Base-by-base conservation (phyloP, 2,888 invertebrate species). In the Stegophylla sp. region DNA sequence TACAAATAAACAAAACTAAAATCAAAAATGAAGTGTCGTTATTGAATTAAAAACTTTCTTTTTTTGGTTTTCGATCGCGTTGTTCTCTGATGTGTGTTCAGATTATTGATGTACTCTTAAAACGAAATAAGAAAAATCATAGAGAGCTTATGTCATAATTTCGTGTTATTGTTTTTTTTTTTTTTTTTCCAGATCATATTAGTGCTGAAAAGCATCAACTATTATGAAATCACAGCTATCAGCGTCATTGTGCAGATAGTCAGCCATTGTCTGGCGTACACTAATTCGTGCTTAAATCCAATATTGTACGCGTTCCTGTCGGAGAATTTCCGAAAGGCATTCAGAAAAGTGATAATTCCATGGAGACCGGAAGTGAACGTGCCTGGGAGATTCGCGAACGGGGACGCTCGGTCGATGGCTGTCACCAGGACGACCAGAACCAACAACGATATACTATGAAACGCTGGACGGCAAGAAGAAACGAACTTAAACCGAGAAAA, bases 201-300 rank as follows among this genome's bases (percentile, higher is more conserved):
- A 84, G 90, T 94, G 81, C 89, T 93, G 84, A 94, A 94, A 87
- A 92, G 93, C 20, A 87, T 94, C 84, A 90, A 91, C 83, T 87
- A 89, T 69, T 94, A 93, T 87, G 90, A 91, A 84, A 90, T 91
- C 84, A 91, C 91, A 0, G 86, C 87, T 41, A 88, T 90, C 85
- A 88, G 90, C 84, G 92, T 94, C 85, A 91, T 92, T 83, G 89
- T 92, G 41, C 94, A 94, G 88, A 93, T 94, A 83, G 90, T 91
- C 73, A 91, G 92, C 0, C 94, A 94, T 85, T 93, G 93, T 28
- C 87, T 94, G 82, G 96, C 96, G 23, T 97, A 97, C 88, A 94
- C 93, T 88, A 97, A 96, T 89, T 94, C 94, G 85, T 97, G 97
- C 86, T 93, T 97, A 85, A 97, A 97, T 88, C 97, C 97, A 0